Evolutionary conservation across 2,888 invertebrate species (phyloP).

Genomic region (Pinctada fucata): DNA sequence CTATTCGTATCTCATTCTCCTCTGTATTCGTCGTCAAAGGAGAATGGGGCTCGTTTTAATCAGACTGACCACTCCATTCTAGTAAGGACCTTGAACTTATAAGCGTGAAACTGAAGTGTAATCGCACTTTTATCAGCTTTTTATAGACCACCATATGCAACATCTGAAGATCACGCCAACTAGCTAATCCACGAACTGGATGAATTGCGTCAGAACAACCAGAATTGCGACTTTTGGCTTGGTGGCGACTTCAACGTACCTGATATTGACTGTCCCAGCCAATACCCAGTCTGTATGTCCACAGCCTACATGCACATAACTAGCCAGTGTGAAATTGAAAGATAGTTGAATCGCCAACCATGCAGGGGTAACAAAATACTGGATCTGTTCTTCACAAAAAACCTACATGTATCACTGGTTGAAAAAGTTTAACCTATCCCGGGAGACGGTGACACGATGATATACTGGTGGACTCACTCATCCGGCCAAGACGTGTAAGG

Average conservation of each 20-base stretch:
- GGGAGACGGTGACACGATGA: not conserved
- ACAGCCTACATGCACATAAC: conserved; percentile 1
- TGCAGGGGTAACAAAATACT: conserved; percentile 4
- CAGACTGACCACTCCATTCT: no score
- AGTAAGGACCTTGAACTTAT: no score
- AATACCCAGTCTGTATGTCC: not conserved
- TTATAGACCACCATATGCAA: conserved; percentile 6
- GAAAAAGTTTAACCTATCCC: not conserved
- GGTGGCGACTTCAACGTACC: conserved; percentile 16
- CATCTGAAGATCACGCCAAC: not conserved
- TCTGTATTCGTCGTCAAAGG: no score
- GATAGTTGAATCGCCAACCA: conserved; percentile 6
- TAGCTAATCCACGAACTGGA: not conserved
- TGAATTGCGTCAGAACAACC: not conserved
- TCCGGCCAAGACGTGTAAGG: not conserved
- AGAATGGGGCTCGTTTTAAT: no score
- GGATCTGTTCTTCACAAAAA: not conserved
- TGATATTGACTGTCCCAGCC: conserved; percentile 1
- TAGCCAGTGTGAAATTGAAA: not conserved
- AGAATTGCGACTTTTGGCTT: not conserved
- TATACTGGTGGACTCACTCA: not conserved
- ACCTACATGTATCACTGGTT: not conserved
- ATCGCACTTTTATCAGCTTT: not conserved
- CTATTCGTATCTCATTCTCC: no score
- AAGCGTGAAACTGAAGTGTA: no score